A percentile compares a stretch with the other conserved stretches of the same genome.
phyloP scores from a whole-genome alignment of 2,888 invertebrate species.

The Trachelus iudaicus region DNA sequence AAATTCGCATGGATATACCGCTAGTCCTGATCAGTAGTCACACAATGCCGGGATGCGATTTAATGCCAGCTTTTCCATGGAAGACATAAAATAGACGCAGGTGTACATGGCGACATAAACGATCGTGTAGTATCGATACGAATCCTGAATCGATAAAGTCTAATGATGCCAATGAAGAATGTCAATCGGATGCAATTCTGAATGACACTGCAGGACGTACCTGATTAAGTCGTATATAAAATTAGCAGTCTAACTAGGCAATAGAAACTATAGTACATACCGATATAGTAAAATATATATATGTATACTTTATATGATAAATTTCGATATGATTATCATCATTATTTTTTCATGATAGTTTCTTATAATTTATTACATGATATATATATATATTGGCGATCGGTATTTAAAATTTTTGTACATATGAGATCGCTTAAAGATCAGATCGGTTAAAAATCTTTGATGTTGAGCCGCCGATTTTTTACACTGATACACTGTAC shows the following conservation, averaged over 20 bases:
- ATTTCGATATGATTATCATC: no score
- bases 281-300: no score
- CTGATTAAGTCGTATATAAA: not conserved
- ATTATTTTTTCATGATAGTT: no score
- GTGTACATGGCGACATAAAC: conserved; percentile 51
- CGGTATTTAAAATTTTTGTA: not conserved
- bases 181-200: not conserved
- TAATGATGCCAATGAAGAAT: conserved; percentile 4
- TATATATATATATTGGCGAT: not conserved
- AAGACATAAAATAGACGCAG: conserved; percentile 50
- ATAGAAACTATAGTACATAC: not conserved
- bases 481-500: not conserved
- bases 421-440: not conserved
- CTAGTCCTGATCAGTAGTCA: conserved; percentile 30
- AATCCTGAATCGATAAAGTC: conserved; percentile 44
- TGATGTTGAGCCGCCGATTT: not conserved
- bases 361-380: not conserved
- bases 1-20: conserved; percentile 3
- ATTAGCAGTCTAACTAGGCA: not conserved
- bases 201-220: not conserved
- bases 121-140: conserved; percentile 40
- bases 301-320: no score
- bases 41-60: conserved; percentile 29
- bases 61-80: conserved; percentile 42
- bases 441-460: not conserved